Evolutionary conservation across 2,113 vertebrate genomes (phyloP).

Genomic region (Physeter macrocephalus): DNA sequence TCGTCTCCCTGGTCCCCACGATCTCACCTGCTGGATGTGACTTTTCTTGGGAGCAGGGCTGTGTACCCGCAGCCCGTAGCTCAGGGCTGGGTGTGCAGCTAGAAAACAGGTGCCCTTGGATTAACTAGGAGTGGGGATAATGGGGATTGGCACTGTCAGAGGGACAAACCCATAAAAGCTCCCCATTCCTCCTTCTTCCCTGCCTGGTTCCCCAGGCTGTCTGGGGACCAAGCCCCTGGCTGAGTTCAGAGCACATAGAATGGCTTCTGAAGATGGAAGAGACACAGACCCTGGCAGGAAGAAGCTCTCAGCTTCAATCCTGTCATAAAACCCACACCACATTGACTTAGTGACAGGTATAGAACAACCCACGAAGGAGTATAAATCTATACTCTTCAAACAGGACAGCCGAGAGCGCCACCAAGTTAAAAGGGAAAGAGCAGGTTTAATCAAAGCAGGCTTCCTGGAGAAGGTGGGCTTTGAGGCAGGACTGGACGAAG

Average conservation of each 20-base stretch:
- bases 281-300: not conserved
- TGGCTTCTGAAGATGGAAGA: not conserved
- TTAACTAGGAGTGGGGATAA: not conserved
- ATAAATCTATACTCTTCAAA: not conserved
- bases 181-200: not conserved
- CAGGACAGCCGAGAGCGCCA: not conserved
- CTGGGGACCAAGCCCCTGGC: not conserved
- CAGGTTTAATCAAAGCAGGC: not conserved
- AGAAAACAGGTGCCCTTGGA: rapidly evolving
- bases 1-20: not conserved
- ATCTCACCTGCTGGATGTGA: not conserved
- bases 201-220: not conserved
- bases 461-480: not conserved
- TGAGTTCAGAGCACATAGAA: not conserved
- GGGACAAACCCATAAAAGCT: not conserved
- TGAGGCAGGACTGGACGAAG: not conserved
- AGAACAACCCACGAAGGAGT: not conserved
- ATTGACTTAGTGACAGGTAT: not conserved
- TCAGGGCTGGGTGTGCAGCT: not conserved
- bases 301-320: not conserved
- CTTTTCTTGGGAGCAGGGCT: not conserved
- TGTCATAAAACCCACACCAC: not conserved
- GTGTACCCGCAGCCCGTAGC: not conserved
- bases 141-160: rapidly evolving
- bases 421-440: not conserved